Evolutionary conservation across 1,140 invertebrate species (phyloP).

Genomic region (Sycophaga agraensis): DNA sequence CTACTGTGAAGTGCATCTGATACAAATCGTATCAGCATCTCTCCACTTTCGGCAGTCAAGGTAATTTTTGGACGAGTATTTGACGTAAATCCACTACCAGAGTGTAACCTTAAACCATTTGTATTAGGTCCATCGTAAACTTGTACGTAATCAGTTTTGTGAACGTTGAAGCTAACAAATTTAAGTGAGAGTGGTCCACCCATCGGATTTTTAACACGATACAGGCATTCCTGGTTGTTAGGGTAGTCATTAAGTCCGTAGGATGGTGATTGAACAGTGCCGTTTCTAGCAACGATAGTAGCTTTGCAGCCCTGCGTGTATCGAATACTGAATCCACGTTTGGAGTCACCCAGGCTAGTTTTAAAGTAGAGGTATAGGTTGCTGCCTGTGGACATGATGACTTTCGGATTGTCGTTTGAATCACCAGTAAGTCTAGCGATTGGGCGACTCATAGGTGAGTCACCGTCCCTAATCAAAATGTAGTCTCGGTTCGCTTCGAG

Average conservation of each 20-base stretch:
- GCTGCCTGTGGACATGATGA: constrained; percentile 88
- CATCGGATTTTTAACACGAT: constrained; percentile 81
- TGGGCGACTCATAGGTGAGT: constrained; percentile 78
- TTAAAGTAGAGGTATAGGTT: constrained; percentile 90
- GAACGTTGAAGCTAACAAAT: constrained; percentile 83
- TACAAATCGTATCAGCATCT: constrained; percentile 85
- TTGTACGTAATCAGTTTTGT: constrained; percentile 84
- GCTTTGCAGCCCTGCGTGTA: constrained; percentile 86
- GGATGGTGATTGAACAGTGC: constrained; percentile 84
- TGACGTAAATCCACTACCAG: constrained; percentile 84
- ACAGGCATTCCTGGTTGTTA: constrained; percentile 88
- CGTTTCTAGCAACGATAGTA: constrained; percentile 77
- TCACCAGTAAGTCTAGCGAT: constrained; percentile 82
- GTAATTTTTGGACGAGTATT: constrained; percentile 80
- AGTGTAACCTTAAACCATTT: constrained; percentile 82
- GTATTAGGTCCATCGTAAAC: constrained; percentile 87
- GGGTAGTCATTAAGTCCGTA: constrained; percentile 83
- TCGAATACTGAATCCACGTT: constrained; percentile 87
- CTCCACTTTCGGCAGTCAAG: constrained; percentile 87
- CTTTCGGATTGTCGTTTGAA: constrained; percentile 74
- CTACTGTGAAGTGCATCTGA: constrained; percentile 85
- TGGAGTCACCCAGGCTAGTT: constrained; percentile 83
- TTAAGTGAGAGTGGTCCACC: constrained; percentile 83
- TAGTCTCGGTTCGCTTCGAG: constrained; percentile 84
- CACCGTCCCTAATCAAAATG: constrained; percentile 86